Percentiles rank a stretch among this genome's conserved stretches.
These are phyloP conservation scores for Seladonia tumulorum DNA, from an alignment of 2,888 invertebrate genomes.

Conservation along the genomic window DNA sequence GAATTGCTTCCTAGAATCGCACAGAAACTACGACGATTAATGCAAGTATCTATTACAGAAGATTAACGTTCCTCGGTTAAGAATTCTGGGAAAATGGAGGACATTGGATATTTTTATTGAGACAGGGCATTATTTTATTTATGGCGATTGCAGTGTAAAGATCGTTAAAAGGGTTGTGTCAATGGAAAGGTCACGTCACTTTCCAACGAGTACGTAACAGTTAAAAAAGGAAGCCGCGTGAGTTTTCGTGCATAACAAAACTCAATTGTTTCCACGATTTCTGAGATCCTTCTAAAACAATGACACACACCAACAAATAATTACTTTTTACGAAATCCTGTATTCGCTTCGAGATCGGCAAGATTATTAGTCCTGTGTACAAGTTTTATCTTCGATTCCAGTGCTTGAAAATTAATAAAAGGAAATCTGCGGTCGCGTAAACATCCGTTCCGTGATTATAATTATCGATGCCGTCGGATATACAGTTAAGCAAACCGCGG, in stretches of 20 bases:
- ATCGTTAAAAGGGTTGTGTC: slow-evolving; percentile 15
- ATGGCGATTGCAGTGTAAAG: background rate
- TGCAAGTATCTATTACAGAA: background rate
- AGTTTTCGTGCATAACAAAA: background rate
- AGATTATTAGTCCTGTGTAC: background rate
- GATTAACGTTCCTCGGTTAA: background rate
- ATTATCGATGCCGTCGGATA: background rate
- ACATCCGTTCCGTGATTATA: background rate
- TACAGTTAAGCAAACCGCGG: background rate
- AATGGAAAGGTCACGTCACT: slow-evolving; percentile 17
- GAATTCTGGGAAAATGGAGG: background rate
- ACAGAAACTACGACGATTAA: background rate
- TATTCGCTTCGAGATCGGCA: background rate
- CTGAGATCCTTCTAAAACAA: background rate
- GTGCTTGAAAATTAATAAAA: background rate
- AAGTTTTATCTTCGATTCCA: background rate
- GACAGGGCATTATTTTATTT: slow-evolving; percentile 15
- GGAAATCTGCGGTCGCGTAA: background rate
- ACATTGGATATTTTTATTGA: background rate
- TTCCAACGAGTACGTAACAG: background rate
- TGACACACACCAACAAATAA: no score
- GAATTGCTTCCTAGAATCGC: background rate
- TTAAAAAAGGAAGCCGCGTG: background rate
- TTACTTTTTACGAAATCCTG: background rate
- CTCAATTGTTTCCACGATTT: background rate